Evolutionary conservation across 2,888 invertebrate species (phyloP).

Genomic region (Erpobdella octoculata): DNA sequence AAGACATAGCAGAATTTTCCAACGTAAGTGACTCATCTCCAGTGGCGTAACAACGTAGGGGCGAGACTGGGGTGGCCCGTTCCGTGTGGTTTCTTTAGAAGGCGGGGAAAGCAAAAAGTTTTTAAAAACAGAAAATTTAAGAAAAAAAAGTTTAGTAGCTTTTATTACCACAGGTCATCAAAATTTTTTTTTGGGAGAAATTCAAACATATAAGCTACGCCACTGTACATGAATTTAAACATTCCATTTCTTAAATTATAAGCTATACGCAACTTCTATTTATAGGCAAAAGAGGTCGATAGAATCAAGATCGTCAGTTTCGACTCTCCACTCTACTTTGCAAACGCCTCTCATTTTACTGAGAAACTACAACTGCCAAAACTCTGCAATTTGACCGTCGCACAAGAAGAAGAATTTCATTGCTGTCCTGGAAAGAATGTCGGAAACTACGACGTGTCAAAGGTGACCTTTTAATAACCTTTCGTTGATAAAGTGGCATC

Average conservation of each 20-base stretch:
- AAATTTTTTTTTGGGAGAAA: no score
- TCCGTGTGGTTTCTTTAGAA: no score
- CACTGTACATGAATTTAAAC: no score
- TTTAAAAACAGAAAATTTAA: neutral
- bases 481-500: neutral
- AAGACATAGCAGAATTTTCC: slow-evolving; percentile 22
- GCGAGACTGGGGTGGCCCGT: no score
- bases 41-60: neutral
- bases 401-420: neutral
- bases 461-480: no score
- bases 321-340: slow-evolving; percentile 54
- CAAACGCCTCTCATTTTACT: slow-evolving; percentile 53
- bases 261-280: slow-evolving; percentile 40
- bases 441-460: neutral
- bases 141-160: no score
- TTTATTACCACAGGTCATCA: no score
- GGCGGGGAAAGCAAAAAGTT: no score
- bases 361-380: slow-evolving; percentile 43
- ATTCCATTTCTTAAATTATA: no score
- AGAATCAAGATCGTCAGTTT: slow-evolving; percentile 55
- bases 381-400: slow-evolving; percentile 24
- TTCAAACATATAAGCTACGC: no score
- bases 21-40: slow-evolving; percentile 17
- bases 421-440: neutral
- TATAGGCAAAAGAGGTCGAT: slow-evolving; percentile 46